Evolutionary conservation across 2,797 vertebrate genomes (phyloP).

Genomic region (Anas acuta): DNA sequence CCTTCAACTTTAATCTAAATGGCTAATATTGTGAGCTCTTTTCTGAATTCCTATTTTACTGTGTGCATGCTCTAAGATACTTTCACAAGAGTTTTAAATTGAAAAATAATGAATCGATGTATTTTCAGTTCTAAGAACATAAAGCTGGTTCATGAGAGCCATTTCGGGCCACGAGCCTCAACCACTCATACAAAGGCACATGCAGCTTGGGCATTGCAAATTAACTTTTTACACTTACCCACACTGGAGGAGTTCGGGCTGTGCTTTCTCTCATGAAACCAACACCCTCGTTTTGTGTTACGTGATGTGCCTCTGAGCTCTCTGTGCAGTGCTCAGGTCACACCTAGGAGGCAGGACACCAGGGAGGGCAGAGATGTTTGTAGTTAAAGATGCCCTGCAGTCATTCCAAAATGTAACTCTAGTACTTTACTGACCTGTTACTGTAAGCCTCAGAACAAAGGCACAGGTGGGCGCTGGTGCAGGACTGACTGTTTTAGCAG

Average conservation of each 20-base stretch:
- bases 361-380: background rate
- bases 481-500: fast-evolving
- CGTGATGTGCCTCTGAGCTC: fast-evolving
- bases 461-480: background rate
- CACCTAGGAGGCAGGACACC: background rate
- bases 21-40: background rate
- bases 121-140: background rate
- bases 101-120: background rate
- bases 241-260: background rate
- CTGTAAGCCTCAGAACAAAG: background rate
- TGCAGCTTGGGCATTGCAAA: background rate
- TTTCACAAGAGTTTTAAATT: background rate
- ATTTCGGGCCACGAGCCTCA: background rate
- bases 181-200: background rate
- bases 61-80: background rate
- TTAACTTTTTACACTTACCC: background rate
- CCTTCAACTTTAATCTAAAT: background rate
- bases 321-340: background rate
- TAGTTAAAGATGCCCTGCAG: background rate
- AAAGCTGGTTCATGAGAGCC: background rate
- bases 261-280: background rate
- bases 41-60: background rate
- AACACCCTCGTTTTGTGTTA: background rate
- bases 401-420: background rate
- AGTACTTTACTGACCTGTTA: background rate